Conservation (phyloP, 2,113 vertebrate species). For the Corapipo altera region DNA sequence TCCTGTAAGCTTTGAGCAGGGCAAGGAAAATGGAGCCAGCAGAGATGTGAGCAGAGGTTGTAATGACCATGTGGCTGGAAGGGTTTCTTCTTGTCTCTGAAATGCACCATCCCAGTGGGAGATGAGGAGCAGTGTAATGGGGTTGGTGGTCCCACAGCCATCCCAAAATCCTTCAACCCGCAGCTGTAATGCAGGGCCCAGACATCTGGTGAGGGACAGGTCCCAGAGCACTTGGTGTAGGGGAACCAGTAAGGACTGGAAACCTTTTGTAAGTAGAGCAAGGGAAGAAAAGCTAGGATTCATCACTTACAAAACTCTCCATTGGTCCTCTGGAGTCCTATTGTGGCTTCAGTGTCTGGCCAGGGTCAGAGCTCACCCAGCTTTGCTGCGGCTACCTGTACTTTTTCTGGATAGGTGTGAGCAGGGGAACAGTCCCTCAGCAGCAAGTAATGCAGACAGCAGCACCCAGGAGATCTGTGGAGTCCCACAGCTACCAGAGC, state of each 20-base stretch:
- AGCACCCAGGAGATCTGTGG: neutral
- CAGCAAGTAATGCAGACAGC: neutral
- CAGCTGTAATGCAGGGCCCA: neutral
- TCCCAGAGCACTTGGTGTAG: accelerated
- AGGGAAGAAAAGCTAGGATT: neutral
- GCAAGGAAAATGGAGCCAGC: neutral
- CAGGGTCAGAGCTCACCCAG: accelerated
- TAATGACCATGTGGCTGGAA: neutral
- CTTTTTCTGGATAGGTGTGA: neutral
- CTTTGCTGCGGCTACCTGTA: neutral
- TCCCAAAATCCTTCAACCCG: neutral
- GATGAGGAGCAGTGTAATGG: neutral
- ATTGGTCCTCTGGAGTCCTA: neutral
- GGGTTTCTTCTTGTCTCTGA: neutral
- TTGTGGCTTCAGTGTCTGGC: accelerated
- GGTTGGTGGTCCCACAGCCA: accelerated
- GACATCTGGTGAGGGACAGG: neutral
- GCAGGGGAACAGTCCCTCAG: neutral
- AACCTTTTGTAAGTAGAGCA: neutral
- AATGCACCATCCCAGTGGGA: neutral
- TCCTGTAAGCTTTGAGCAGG: neutral
- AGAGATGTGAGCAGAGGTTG: neutral
- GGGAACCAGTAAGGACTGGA: neutral
- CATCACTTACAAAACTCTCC: neutral
- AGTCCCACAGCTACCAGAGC: neutral